A percentile compares a stretch with the other conserved stretches of the same genome.
phyloP scores from a whole-genome alignment of 1,140 invertebrate genomes.

The Zaprionus vittiger region DNA sequence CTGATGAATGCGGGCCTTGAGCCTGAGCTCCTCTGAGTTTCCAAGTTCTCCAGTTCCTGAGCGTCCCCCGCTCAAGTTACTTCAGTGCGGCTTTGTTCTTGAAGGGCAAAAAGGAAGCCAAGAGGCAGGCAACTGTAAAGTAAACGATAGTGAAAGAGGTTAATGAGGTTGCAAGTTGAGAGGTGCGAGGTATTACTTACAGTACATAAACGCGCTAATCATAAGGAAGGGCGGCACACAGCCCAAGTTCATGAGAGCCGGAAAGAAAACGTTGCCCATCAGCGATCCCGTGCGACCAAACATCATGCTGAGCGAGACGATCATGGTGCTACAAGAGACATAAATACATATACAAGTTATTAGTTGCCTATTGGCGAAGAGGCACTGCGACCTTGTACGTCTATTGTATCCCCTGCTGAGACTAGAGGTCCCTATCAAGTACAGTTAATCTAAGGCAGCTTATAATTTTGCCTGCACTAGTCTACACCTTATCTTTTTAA shows the following conservation, averaged over 20 bases:
- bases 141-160: not conserved
- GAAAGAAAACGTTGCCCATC: conserved; percentile 75
- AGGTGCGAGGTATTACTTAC: conserved; percentile 50
- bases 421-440: too few relatives aligned
- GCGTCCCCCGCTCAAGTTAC: conserved; percentile 2
- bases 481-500: too few relatives aligned
- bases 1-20: conserved; percentile 32
- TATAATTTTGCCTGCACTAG: too few relatives aligned
- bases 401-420: too few relatives aligned
- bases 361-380: too few relatives aligned
- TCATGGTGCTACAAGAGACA: conserved; percentile 61
- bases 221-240: conserved; percentile 79
- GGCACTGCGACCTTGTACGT: too few relatives aligned
- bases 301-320: conserved; percentile 79
- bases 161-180: not conserved
- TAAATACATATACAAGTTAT: not conserved
- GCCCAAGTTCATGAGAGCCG: conserved; percentile 69
- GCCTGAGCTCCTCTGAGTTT: not conserved
- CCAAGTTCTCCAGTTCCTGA: not conserved
- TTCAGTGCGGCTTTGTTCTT: conserved; percentile 74
- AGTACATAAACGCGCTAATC: conserved; percentile 71
- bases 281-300: conserved; percentile 73
- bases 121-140: conserved; percentile 60
- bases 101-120: conserved; percentile 69
- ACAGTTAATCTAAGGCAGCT: too few relatives aligned